Base-by-base conservation (phyloP, 2,888 invertebrate species). In the Heteromyza rotundicornis region DNA sequence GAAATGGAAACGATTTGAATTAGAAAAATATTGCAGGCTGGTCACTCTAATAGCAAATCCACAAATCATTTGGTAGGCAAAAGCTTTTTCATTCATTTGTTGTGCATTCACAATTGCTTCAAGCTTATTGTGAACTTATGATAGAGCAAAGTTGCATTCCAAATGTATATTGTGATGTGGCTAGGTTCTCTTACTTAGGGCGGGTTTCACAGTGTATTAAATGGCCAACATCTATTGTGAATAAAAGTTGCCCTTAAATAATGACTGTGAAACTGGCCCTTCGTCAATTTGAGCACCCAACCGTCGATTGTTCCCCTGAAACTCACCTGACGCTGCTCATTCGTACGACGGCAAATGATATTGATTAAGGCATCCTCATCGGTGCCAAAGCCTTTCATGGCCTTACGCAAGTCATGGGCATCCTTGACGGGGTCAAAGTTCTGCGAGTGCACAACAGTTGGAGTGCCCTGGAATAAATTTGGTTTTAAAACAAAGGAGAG, bases 381-480 rank as follows among this genome's bases (percentile, higher is more conserved):
- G 0, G 96, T 96, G 32, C 96, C 94, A 44, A 83, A 82, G 19
- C 95, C 95, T 84, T 94, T 95, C 95, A 95, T 95, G 0, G 95
- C 95, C 74, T 91, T 92, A n/a, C 94, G 87, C 22, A 95, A 86
- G 1, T 89, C 84, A 70, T 90, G 90, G 0, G 94, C 94, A 87
- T 95, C 95, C 10, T 86, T 87, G 27, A 90, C 87, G 2, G 94
- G 87, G 77, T 94, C 89, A 83, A 94, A 94, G 0, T 89, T 90
- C 67, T 89, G 87, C n/a, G 86, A 89, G 7, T 93, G 90, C 36
- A 88, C 85, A 32, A 94, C 88, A 3, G 94, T 94, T 59, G 94
- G 92, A 59, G 80, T 80, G 57, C 83, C 84, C 84, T 83, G n/a
- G n/a, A n/a, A n/a, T n/a, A n/a, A n/a, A n/a, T n/a, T n/a, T n/a